These are phyloP conservation scores for Carapus acus DNA, from an alignment of 2,797 vertebrate genomes.

Conservation along the genomic window DNA sequence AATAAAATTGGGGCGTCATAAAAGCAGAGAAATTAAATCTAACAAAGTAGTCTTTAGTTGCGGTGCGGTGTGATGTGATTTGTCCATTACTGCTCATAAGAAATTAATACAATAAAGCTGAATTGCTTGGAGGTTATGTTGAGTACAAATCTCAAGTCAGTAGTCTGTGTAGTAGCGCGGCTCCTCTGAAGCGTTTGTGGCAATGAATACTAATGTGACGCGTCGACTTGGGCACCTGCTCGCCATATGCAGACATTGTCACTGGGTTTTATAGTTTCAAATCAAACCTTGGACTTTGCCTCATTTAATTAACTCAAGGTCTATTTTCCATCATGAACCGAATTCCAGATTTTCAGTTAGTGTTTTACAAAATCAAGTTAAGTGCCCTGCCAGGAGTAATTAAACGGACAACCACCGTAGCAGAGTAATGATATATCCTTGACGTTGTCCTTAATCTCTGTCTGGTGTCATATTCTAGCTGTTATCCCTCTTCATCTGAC, in stretches of 20 bases:
- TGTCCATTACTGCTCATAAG: conserved; percentile 28
- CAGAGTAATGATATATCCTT: not conserved
- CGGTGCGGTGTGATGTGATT: conserved; percentile 10
- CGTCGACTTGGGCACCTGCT: conserved; percentile 21
- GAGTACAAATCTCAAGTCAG: conserved; percentile 25
- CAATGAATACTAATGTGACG: conserved; percentile 21
- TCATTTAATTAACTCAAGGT: conserved; percentile 6
- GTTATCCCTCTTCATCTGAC: not conserved
- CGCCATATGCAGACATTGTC: conserved; percentile 2
- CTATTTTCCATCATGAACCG: not conserved
- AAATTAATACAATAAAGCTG: conserved; percentile 15
- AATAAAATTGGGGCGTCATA: conserved; percentile 36
- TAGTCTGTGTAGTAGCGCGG: conserved; percentile 20
- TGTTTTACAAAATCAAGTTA: not conserved
- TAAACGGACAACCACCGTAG: too few species aligned
- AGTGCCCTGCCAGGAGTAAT: not conserved
- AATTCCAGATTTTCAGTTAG: conserved; percentile 6
- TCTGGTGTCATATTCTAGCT: not conserved
- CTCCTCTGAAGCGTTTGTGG: conserved; percentile 6
- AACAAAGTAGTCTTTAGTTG: conserved; percentile 9
- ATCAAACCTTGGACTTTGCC: conserved; percentile 29
- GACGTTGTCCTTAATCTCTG: not conserved
- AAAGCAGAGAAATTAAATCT: conserved; percentile 6
- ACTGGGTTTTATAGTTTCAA: conserved; percentile 44
- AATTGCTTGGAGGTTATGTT: not conserved